phyloP scores from a whole-genome alignment of 2,113 vertebrate genomes.

The Malaclemys terrapin region DNA sequence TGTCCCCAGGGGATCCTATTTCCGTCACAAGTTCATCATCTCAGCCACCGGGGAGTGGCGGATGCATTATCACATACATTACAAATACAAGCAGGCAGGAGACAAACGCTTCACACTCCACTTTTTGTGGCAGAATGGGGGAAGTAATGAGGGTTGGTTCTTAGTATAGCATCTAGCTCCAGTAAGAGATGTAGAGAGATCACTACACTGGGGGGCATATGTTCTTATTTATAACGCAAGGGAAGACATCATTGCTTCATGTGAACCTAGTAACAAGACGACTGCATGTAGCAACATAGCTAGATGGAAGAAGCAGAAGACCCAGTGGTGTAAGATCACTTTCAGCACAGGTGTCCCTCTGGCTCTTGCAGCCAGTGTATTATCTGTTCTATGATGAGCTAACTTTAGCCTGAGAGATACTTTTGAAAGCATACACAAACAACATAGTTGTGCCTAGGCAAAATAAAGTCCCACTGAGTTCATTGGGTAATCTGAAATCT shows the following conservation, averaged over 20 bases:
- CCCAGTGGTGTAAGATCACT: rapidly evolving
- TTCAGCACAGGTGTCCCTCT: slow-evolving; percentile 29
- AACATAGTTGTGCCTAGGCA: slow-evolving; percentile 12
- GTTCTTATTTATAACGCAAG: background rate
- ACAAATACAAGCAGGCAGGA: rapidly evolving
- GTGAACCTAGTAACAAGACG: rapidly evolving
- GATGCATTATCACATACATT: background rate
- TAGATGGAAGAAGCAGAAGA: background rate
- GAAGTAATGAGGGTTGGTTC: background rate
- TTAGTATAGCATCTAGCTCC: background rate
- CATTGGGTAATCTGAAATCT: slow-evolving; percentile 18
- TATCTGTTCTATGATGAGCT: background rate
- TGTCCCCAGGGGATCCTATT: rapidly evolving
- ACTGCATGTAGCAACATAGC: rapidly evolving
- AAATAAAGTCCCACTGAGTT: slow-evolving; percentile 18
- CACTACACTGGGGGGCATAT: rapidly evolving
- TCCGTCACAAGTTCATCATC: background rate
- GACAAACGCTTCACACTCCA: background rate
- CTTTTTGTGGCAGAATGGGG: background rate
- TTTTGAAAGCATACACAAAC: background rate
- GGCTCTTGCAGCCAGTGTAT: background rate
- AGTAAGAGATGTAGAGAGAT: background rate
- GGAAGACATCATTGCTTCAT: background rate
- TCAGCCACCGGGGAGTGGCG: background rate
- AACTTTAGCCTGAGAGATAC: background rate